These are phyloP conservation scores for Nemotelus nigrinus DNA, from an alignment of 2,888 invertebrate genomes.

Conservation along the genomic window DNA sequence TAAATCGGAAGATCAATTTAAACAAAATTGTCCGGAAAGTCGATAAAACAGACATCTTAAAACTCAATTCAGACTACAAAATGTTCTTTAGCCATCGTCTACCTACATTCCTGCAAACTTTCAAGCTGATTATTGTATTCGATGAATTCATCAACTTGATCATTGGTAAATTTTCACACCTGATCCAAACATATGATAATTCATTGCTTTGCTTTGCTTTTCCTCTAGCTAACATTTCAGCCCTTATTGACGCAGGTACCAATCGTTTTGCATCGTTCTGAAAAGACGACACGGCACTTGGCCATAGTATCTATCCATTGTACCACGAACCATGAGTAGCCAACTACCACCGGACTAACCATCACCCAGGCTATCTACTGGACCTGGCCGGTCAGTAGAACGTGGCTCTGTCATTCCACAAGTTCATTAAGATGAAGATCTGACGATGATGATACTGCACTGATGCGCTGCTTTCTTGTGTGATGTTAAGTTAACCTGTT, in stretches of 20 bases:
- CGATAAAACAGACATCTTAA: no score
- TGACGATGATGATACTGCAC: neutral
- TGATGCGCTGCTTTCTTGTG: neutral
- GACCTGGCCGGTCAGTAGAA: neutral
- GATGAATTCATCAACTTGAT: neutral
- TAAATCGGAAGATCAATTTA: no score
- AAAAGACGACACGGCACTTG: conserved; percentile 21
- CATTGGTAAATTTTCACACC: conserved; percentile 39
- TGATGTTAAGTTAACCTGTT: conserved; percentile 43
- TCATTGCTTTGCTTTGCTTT: conserved; percentile 17
- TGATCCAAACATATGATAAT: conserved; percentile 36
- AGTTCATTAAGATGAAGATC: neutral
- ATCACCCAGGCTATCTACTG: neutral
- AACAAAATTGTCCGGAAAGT: no score
- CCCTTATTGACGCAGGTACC: neutral
- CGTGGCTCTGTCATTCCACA: conserved; percentile 15
- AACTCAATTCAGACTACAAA: no score
- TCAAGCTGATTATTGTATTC: neutral
- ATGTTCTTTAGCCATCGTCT: no score
- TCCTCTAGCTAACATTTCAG: neutral
- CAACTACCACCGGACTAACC: no score
- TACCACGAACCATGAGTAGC: no score
- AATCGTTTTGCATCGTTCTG: conserved; percentile 2
- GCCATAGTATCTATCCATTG: neutral
- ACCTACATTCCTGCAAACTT: no score